These are phyloP conservation scores for Gallinago paraguaiae DNA, from an alignment of 2,113 vertebrate species.

Conservation along the genomic window DNA sequence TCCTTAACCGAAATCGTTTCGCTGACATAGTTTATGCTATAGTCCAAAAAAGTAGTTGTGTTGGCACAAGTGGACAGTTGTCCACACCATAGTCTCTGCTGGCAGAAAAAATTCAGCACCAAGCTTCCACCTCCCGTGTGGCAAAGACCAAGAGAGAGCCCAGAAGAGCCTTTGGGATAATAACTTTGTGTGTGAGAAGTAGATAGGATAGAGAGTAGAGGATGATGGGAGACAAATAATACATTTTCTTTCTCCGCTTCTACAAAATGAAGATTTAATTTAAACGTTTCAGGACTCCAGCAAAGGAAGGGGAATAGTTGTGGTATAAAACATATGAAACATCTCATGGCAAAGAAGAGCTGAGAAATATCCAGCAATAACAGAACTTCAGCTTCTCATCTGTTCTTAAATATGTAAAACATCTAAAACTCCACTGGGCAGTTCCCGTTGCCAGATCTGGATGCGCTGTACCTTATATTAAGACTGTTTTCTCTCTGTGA, in stretches of 20 bases:
- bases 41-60: neutral
- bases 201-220: neutral
- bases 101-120: neutral
- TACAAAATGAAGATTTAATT: neutral
- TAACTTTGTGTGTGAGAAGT: neutral
- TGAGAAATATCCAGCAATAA: constrained; percentile 15
- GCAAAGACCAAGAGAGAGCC: neutral
- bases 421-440: neutral
- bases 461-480: neutral
- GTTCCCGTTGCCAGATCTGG: neutral
- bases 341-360: neutral
- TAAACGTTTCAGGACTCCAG: neutral
- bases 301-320: neutral
- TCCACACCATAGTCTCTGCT: neutral
- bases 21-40: neutral
- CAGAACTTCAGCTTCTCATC: neutral
- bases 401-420: neutral
- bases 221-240: neutral
- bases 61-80: neutral
- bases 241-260: neutral
- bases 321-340: neutral
- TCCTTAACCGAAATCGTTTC: neutral
- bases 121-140: neutral
- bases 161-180: neutral
- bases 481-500: neutral